Percentiles rank a stretch among this genome's conserved stretches.
Evolutionary conservation across 2,888 invertebrate genomes (phyloP).

Genomic region (Caradrina kadenii): DNA sequence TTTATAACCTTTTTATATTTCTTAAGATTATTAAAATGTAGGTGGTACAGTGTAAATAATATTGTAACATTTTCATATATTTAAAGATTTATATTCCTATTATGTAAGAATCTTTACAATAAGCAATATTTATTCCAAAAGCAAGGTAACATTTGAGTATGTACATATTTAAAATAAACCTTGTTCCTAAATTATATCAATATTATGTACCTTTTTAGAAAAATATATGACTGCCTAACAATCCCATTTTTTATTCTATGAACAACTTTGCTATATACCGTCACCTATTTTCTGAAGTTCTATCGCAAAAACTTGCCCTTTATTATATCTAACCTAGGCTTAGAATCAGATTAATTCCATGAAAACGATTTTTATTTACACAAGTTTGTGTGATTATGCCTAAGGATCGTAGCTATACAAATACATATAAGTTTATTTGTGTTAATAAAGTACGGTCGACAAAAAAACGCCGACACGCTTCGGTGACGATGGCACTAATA

Average conservation of each 20-base stretch:
- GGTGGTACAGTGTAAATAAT: constrained; percentile 16
- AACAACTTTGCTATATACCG: background rate
- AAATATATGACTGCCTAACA: constrained; percentile 4
- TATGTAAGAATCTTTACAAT: background rate
- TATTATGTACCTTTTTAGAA: constrained; percentile 16
- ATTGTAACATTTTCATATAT: constrained; percentile 12
- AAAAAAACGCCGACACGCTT: background rate
- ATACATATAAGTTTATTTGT: too few species aligned
- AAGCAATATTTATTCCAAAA: background rate
- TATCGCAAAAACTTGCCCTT: too few species aligned
- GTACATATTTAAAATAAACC: too few species aligned
- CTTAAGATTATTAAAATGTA: background rate
- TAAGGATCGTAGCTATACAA: too few species aligned
- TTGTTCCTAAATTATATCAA: constrained; percentile 4
- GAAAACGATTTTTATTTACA: too few species aligned
- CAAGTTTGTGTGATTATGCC: too few species aligned
- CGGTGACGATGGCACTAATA: background rate
- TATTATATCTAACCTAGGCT: too few species aligned
- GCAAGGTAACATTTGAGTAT: background rate
- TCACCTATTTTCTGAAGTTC: background rate
- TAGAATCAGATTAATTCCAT: too few species aligned
- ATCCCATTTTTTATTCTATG: background rate
- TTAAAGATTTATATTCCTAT: background rate
- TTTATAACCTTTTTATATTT: too few species aligned
- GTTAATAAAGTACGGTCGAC: background rate